These are phyloP conservation scores for Campylomormyrus tamandua DNA, from an alignment of 2,113 vertebrate genomes.

Conservation along the genomic window DNA sequence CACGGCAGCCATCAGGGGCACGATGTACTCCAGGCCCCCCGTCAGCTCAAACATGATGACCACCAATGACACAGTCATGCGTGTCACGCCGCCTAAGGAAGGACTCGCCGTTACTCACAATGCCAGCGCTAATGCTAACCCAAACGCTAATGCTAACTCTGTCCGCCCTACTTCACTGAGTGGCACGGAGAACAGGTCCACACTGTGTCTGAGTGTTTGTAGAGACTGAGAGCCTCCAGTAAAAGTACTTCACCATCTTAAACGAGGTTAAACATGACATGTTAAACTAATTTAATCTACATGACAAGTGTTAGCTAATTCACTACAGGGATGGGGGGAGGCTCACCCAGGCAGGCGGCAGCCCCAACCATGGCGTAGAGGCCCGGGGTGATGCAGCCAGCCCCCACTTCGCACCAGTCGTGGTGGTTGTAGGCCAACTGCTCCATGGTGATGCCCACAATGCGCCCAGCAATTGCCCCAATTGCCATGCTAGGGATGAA, in stretches of 20 bases:
- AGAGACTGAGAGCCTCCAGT: background rate
- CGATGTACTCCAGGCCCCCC: conserved; percentile 94
- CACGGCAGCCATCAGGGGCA: conserved; percentile 96
- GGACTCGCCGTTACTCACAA: background rate
- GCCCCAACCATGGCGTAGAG: conserved; percentile 98
- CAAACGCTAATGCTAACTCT: background rate
- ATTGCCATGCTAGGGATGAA: conserved; percentile 99
- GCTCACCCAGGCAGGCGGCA: conserved; percentile 88
- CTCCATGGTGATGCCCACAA: conserved; percentile 93
- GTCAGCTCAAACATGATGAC: conserved; percentile 98
- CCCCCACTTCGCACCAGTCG: conserved; percentile 95
- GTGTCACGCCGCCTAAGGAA: conserved; percentile 84
- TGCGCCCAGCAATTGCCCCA: conserved; percentile 90
- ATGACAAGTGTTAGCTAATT: background rate
- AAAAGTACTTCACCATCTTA: background rate
- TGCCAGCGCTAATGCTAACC: background rate
- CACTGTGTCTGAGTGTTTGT: background rate
- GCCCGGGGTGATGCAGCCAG: conserved; percentile 93
- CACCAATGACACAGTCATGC: conserved; percentile 96
- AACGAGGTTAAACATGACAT: background rate
- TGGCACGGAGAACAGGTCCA: background rate
- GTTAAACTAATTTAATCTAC: background rate
- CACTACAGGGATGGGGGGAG: background rate
- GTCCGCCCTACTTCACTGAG: background rate
- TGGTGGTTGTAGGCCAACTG: conserved; percentile 95